phyloP scores from a whole-genome alignment of 2,888 invertebrate genomes.

The Uloborus plumipes region DNA sequence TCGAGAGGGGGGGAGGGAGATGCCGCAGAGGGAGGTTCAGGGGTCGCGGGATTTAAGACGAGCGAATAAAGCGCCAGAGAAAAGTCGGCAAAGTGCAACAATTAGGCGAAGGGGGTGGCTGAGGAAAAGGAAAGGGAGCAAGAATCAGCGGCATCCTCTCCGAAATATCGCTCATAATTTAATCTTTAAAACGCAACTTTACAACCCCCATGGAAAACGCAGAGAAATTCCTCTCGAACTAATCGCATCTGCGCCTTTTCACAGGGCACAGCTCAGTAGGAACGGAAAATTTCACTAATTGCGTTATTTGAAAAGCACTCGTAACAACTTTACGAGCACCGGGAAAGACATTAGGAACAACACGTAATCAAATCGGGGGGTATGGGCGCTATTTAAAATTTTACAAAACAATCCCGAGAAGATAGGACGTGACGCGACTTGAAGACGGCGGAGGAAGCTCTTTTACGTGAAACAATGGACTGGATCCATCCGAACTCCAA shows the following conservation, averaged over 20 bases:
- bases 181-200: slow-evolving; percentile 63
- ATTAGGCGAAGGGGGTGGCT: slow-evolving; percentile 29
- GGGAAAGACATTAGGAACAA: slow-evolving; percentile 44
- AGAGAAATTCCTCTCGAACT: slow-evolving; percentile 41
- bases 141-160: slow-evolving; percentile 2
- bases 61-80: slow-evolving; percentile 20
- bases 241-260: slow-evolving; percentile 61
- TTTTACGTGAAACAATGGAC: no score
- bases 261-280: slow-evolving; percentile 13
- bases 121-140: slow-evolving; percentile 9
- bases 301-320: slow-evolving; percentile 63
- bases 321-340: slow-evolving; percentile 52
- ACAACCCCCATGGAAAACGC: slow-evolving; percentile 38
- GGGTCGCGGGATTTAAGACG: slow-evolving; percentile 28
- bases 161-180: slow-evolving; percentile 61
- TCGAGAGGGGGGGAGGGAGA: background rate
- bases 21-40: background rate
- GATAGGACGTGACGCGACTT: slow-evolving; percentile 40
- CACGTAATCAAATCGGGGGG: slow-evolving; percentile 59
- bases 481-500: no score
- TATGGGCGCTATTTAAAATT: slow-evolving; percentile 58
- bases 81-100: slow-evolving; percentile 57
- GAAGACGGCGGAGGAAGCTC: slow-evolving; percentile 3
- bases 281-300: slow-evolving; percentile 62
- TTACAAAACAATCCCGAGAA: slow-evolving; percentile 60